Percentiles rank a stretch among this genome's conserved stretches.
Evolutionary conservation across 2,888 invertebrate species (phyloP).

Genomic region (Cenopis cana): DNA sequence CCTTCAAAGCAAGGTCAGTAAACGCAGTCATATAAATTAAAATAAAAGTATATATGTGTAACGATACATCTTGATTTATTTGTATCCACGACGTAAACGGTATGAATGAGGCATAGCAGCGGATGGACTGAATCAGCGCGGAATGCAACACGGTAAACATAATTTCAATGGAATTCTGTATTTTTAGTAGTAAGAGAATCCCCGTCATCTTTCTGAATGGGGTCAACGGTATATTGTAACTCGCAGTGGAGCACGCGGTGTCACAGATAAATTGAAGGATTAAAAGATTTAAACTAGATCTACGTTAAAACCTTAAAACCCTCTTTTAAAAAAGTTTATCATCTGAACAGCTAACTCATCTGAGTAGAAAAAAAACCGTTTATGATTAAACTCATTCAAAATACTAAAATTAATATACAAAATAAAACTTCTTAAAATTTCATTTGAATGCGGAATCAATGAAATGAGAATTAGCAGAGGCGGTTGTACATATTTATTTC

Average conservation of each 20-base stretch:
- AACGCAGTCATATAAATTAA: constrained; percentile 22
- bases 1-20: constrained; percentile 17
- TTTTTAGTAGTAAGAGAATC: constrained; percentile 45
- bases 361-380: no score
- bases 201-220: constrained; percentile 39
- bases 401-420: no score
- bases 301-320: no score
- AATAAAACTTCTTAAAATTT: no score
- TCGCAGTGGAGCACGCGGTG: constrained; percentile 5
- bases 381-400: no score
- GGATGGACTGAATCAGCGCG: constrained; percentile 43
- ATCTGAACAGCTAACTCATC: no score
- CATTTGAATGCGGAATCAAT: no score
- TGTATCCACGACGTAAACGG: constrained; percentile 37
- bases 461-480: no score
- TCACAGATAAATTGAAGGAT: constrained; percentile 8
- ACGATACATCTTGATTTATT: constrained; percentile 70
- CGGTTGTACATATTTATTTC: no score
- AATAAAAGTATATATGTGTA: constrained; percentile 21
- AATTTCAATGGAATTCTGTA: constrained; percentile 43
- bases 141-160: constrained; percentile 43
- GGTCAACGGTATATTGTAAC: constrained; percentile 42
- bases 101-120: constrained; percentile 41
- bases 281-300: no score
- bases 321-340: no score